These are phyloP conservation scores for Drosophila carrolli DNA, from an alignment of 1,140 invertebrate species.

Conservation along the genomic window DNA sequence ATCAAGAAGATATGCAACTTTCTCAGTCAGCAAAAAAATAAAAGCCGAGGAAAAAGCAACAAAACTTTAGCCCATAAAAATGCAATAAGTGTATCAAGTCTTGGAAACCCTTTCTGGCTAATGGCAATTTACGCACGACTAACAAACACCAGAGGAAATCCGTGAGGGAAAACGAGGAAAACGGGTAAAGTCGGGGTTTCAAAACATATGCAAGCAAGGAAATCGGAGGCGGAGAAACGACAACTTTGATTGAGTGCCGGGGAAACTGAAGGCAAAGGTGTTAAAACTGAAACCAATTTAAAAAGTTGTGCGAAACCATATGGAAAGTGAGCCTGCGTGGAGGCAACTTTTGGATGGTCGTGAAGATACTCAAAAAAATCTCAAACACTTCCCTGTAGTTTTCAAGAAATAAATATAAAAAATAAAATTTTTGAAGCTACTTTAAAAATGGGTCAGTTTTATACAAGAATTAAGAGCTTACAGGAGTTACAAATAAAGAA, in stretches of 20 bases:
- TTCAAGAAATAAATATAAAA: no score
- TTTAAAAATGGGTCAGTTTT: no score
- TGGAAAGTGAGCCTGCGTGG: conserved; percentile 56
- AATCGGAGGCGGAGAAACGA: conserved; percentile 38
- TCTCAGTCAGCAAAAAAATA: conserved; percentile 19
- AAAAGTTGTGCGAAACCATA: conserved; percentile 76
- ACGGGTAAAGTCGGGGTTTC: not conserved
- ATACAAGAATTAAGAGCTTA: no score
- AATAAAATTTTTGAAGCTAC: no score
- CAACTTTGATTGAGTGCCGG: conserved; percentile 77
- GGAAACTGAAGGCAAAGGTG: conserved; percentile 65
- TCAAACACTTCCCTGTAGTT: no score
- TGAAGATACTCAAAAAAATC: conserved; percentile 24
- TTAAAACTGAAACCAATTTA: conserved; percentile 81
- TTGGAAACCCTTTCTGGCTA: conserved; percentile 65
- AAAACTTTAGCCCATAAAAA: conserved; percentile 71
- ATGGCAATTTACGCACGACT: conserved; percentile 80
- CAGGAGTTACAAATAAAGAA: no score
- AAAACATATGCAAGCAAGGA: conserved; percentile 40
- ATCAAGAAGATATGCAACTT: conserved; percentile 52
- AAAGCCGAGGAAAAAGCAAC: conserved; percentile 20
- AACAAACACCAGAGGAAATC: conserved; percentile 57
- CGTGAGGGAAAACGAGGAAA: conserved; percentile 3
- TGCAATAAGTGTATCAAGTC: conserved; percentile 74
- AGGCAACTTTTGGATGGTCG: conserved; percentile 17